Percentiles rank a stretch among this genome's conserved stretches.
Evolutionary conservation across 92 coral and sea anemone genomes (phyloP).

Genomic region (Phymanthus crucifer): DNA sequence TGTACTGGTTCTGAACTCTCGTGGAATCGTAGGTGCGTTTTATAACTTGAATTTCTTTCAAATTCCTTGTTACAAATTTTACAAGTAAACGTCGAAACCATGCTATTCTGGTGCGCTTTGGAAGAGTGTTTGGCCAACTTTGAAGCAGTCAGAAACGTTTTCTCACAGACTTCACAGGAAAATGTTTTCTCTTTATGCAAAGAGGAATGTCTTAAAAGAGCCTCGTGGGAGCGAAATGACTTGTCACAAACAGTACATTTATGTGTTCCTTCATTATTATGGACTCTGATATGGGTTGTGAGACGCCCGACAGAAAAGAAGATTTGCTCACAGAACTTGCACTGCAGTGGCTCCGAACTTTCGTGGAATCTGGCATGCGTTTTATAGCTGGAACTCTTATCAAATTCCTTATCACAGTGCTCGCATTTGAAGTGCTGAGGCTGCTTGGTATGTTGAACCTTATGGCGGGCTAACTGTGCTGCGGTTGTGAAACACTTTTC

Average conservation of each 20-base stretch:
- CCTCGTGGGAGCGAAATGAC: background rate
- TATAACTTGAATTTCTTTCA: slow-evolving; percentile 11
- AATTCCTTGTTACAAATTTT: slow-evolving; percentile 17
- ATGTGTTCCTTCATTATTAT: background rate
- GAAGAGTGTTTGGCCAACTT: slow-evolving; percentile 9
- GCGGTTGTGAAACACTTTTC: background rate
- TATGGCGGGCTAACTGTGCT: background rate
- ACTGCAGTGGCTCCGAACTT: slow-evolving; percentile 20
- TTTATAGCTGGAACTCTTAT: background rate
- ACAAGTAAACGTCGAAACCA: background rate
- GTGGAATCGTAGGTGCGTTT: slow-evolving; percentile 26
- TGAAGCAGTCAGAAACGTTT: slow-evolving; percentile 6
- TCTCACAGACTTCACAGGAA: slow-evolving; percentile 14
- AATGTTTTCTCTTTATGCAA: slow-evolving; percentile 14
- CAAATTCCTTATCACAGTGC: slow-evolving; percentile 25
- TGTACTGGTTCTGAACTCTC: slow-evolving; percentile 19
- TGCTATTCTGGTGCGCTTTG: background rate
- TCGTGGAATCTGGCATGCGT: slow-evolving; percentile 24
- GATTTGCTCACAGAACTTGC: slow-evolving; percentile 22
- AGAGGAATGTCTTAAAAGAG: slow-evolving; percentile 2
- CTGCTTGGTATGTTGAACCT: background rate
- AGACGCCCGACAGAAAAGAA: slow-evolving; percentile 20
- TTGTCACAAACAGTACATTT: slow-evolving; percentile 26
- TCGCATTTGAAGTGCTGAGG: slow-evolving; percentile 10
- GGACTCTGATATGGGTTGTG: background rate